These are phyloP conservation scores for Laothoe populi DNA, from an alignment of 2,888 invertebrate genomes.

Conservation along the genomic window DNA sequence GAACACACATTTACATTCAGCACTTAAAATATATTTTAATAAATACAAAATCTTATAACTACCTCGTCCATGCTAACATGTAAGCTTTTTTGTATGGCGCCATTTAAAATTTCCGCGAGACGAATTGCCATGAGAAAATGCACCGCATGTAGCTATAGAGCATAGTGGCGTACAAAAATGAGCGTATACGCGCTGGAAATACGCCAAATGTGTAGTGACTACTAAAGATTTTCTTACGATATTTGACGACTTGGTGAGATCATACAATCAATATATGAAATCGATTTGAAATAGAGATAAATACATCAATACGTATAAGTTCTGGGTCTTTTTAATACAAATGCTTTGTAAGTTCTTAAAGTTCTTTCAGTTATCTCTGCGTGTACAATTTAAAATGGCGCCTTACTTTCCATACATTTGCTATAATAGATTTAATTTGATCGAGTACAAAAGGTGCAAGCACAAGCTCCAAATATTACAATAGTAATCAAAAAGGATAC, in stretches of 20 bases:
- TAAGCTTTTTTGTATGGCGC: slow-evolving; percentile 7
- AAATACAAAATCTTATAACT: slow-evolving; percentile 64
- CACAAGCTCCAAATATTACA: slow-evolving; percentile 55
- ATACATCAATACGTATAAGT: not conserved
- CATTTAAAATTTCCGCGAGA: not conserved
- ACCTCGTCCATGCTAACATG: slow-evolving; percentile 37
- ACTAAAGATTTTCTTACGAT: too few species aligned
- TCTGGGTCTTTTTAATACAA: not conserved
- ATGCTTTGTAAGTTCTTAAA: not conserved
- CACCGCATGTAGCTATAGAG: too few species aligned
- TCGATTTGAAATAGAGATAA: not conserved
- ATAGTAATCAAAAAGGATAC: slow-evolving; percentile 45
- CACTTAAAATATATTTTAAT: slow-evolving; percentile 59
- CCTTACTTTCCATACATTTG: not conserved
- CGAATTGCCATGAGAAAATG: not conserved
- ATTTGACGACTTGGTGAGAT: not conserved
- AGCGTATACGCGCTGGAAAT: too few species aligned
- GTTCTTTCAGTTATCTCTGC: not conserved
- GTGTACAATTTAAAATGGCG: not conserved
- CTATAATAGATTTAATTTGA: slow-evolving; percentile 7
- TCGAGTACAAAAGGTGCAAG: slow-evolving; percentile 48
- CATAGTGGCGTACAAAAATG: too few species aligned
- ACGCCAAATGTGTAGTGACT: too few species aligned
- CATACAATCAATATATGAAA: not conserved
- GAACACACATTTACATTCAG: slow-evolving; percentile 42